Conservation (phyloP, 2,888 invertebrate genomes). For the Tineola bisselliella region DNA sequence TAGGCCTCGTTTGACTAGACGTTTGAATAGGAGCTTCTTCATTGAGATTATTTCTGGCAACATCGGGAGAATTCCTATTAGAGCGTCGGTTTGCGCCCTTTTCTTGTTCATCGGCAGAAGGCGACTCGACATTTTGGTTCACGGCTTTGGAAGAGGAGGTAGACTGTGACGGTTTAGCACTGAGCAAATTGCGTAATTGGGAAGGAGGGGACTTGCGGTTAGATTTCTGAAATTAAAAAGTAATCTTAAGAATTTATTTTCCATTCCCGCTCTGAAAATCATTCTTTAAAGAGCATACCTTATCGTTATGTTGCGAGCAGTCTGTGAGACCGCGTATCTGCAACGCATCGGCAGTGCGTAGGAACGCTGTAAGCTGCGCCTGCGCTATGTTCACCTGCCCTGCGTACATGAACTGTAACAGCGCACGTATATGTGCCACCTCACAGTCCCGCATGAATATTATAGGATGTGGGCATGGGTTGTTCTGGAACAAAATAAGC, state of each 20-base stretch:
- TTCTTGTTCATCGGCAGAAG: constrained; percentile 55
- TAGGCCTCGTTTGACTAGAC: constrained; percentile 69
- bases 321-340: constrained; percentile 83
- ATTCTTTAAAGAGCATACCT: constrained; percentile 27
- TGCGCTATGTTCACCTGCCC: constrained; percentile 86
- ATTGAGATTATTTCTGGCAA: constrained; percentile 67
- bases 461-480: constrained; percentile 86
- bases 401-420: constrained; percentile 87
- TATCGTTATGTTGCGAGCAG: constrained; percentile 67
- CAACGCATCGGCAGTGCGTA: constrained; percentile 80
- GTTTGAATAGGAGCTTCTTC: constrained; percentile 65
- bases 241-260: not conserved
- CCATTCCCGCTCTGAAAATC: not conserved
- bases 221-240: constrained; percentile 48
- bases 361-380: constrained; percentile 78
- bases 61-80: constrained; percentile 63
- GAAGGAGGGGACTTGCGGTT: constrained; percentile 65
- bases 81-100: constrained; percentile 56
- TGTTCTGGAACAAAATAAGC: constrained; percentile 69
- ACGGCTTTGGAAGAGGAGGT: constrained; percentile 66
- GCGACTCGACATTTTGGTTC: constrained; percentile 64
- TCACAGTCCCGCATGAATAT: constrained; percentile 87
- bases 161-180: constrained; percentile 64
- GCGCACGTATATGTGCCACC: constrained; percentile 78
- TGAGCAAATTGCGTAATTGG: constrained; percentile 66